A percentile compares a stretch with the other conserved stretches of the same genome.
Evolutionary conservation across 2,113 vertebrate species (phyloP).

Genomic region (Laticauda colubrina): DNA sequence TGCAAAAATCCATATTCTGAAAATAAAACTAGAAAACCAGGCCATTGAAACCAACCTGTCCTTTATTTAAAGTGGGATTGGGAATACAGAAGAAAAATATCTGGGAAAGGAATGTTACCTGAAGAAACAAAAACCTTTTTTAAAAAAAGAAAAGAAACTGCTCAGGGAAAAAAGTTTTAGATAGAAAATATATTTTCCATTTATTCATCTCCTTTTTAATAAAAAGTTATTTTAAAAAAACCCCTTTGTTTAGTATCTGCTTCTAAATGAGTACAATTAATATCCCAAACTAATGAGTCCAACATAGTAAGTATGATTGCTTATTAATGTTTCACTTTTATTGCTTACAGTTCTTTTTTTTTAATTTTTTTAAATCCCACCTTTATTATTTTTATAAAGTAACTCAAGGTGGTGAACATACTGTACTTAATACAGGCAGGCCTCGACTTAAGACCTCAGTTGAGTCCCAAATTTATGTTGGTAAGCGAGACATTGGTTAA

Average conservation of each 20-base stretch:
- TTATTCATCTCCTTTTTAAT: neutral
- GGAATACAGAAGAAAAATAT: neutral
- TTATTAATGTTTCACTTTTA: neutral
- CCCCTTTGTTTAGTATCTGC: neutral
- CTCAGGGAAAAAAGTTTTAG: neutral
- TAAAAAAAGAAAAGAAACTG: neutral
- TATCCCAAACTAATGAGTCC: neutral
- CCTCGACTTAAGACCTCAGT: neutral
- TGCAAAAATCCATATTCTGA: neutral
- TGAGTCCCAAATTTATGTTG: neutral
- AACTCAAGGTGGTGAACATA: neutral
- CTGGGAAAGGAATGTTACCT: neutral
- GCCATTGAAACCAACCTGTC: neutral
- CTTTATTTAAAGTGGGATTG: neutral
- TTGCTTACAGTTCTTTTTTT: neutral
- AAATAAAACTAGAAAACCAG: neutral
- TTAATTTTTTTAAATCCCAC: neutral
- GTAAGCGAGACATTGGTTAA: neutral
- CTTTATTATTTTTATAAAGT: neutral
- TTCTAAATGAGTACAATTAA: neutral
- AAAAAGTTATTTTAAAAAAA: neutral
- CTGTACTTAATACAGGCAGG: neutral
- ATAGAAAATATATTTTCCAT: neutral
- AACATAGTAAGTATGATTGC: neutral
- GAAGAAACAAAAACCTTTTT: neutral